Base-by-base conservation (phyloP, 2,113 vertebrate genomes). In the Carettochelys insculpta region DNA sequence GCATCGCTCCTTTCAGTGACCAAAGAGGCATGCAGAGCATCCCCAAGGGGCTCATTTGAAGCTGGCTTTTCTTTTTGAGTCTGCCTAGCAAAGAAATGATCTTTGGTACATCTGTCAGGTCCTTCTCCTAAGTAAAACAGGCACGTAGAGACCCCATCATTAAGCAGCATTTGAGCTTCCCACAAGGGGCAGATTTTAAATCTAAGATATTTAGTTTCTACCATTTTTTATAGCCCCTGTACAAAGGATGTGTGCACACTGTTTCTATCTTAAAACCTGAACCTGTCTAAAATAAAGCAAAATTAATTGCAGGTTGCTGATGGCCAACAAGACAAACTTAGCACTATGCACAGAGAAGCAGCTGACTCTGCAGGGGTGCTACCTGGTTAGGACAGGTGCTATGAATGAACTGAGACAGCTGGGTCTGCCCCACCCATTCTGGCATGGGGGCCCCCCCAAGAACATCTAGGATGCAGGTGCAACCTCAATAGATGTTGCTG, bases 131-230 rank as follows among this genome's bases (percentile, higher is more conserved):
- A 75, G 61, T 54, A 65, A 90, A 76, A 71, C 25, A 89, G 91
- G 58, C 27, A 24, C n/a, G 51, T 71, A 54, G 38, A 89, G 71
- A 19, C 85, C 45, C 86, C 89, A 71, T 83, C 91, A 53, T 82
- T 85, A 80, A 93, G 88, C 86, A 71, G 75, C 82, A 92, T 68
- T 89, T 86, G 75, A 45, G 68, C 29, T 61, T 92, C 82, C 80
- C 76, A 53, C 4, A 29, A 56, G 16, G 19, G n/a, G 25, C 73
- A 81, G 0, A 0, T n/a, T n/a, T 77, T 65, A 77, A n/a, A 78
- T 58, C 25, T 4, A 53, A 52, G 17, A 68, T 34, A 38, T 38
- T 68, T 22, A 68, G 61, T 25, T 45, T 45, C 25, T 45, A 41
- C 41, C 41, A 86, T 50, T 86, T 8, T 43, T 71, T 90, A 41